Base-by-base conservation (phyloP, 2,888 invertebrate species). In the Perithous albicinctus region DNA sequence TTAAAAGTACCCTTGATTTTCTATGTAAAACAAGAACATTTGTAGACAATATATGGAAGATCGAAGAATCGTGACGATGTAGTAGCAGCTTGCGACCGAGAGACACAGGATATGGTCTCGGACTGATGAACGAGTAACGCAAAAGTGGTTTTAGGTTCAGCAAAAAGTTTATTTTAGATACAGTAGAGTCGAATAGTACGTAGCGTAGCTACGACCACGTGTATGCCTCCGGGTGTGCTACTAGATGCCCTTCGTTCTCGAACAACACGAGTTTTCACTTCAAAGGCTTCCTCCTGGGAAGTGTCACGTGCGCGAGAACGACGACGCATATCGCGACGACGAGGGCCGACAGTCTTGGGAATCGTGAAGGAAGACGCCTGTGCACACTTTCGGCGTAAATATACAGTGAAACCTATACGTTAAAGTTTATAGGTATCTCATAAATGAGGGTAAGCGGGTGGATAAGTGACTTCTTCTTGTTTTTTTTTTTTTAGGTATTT, bases 231-330 rank as follows among this genome's bases (percentile, higher is more conserved):
- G 59, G 70, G 56, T 69, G 38, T 29, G 46, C 46, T 38, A 20
- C 66, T 59, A 70, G 72, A 76, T 66, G n/a, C 61, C 72, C 41
- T 54, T 48, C 70, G 41, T 78, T 35, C 61, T 78, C 75, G 80
- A 35, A 66, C 81, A 87, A 92, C 91, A 91, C 86, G 89, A 87
- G 86, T 91, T 92, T 91, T 89, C 89, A 92, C 92, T 92, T 86
- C 87, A 80, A 79, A 79, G 66, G 84, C 69, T 82, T 78, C 82
- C 80, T 86, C 86, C 64, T 86, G 74, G 83, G 72, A 29, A 82
- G 83, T 78, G 82, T 85, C 89, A 89, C 89, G 89, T 88, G 89
- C 82, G 84, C 81, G 67, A 66, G 41, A 41, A 66, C 51, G 51
- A 26, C n/a, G 56, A 64, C 41, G 63, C 64, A 20, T n/a, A n/a